phyloP scores from a whole-genome alignment of 2,888 invertebrate genomes.

The Tigriopus californicus region DNA sequence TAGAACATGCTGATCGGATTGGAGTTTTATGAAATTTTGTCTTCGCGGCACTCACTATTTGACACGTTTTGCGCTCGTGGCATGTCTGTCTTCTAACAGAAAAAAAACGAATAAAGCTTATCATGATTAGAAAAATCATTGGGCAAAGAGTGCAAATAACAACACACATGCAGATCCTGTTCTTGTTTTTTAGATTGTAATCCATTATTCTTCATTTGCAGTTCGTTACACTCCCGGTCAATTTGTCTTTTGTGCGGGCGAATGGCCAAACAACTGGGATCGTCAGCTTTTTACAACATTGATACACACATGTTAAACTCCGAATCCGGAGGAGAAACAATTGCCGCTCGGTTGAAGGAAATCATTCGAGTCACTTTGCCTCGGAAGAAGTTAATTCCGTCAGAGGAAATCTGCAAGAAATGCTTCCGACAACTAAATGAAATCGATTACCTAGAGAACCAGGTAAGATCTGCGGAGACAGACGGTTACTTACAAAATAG shows the following conservation, averaged over 20 bases:
- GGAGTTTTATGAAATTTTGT: too few relatives aligned
- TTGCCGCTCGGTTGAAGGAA: background rate
- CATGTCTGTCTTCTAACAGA: too few relatives aligned
- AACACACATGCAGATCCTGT: background rate
- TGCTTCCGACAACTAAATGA: background rate
- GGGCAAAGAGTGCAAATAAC: background rate
- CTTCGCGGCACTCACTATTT: too few relatives aligned
- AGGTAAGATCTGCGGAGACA: background rate
- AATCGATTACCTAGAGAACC: background rate
- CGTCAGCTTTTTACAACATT: constrained; percentile 8
- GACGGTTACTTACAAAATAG: background rate
- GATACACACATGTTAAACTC: background rate
- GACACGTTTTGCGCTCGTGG: too few relatives aligned
- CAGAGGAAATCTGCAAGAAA: background rate
- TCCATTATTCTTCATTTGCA: background rate
- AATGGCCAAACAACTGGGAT: background rate
- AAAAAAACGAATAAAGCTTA: too few relatives aligned
- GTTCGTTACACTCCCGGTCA: background rate
- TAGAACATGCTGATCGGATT: too few relatives aligned
- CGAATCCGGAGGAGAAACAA: background rate
- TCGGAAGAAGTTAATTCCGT: background rate
- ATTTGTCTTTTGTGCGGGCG: background rate
- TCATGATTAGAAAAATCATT: too few relatives aligned
- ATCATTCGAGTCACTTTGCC: background rate
- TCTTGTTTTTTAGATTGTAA: background rate